A percentile compares a stretch with the other conserved stretches of the same genome.
Conservation (phyloP, 2,113 vertebrate genomes). For the Nymphicus hollandicus region DNA sequence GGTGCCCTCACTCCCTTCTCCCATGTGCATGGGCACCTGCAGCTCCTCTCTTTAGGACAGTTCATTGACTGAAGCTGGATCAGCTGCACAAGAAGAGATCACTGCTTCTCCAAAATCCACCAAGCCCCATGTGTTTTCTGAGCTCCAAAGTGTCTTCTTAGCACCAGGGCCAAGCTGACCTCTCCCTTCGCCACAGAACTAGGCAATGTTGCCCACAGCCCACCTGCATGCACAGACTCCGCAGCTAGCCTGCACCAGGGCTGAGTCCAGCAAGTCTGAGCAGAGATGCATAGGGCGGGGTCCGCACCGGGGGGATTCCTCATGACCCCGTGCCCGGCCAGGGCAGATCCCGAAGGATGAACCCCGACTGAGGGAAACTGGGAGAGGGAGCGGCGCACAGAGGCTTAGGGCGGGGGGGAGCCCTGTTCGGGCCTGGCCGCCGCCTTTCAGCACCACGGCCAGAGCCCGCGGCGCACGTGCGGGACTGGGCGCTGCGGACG, state of each 20-base stretch:
- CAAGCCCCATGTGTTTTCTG: fast-evolving
- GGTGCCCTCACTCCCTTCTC: neutral
- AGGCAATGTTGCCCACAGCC: neutral
- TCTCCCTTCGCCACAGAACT: fast-evolving
- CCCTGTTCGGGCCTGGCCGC: too few species aligned
- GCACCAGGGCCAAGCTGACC: neutral
- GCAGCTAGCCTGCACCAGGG: fast-evolving
- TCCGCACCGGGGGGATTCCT: neutral
- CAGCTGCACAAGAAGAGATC: neutral
- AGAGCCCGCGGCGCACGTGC: neutral
- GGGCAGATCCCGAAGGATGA: neutral
- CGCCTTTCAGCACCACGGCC: constrained; percentile 42
- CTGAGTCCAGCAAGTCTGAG: fast-evolving
- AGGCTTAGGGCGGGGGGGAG: neutral
- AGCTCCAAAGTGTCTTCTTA: neutral
- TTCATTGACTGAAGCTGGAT: neutral
- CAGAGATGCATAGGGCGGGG: fast-evolving
- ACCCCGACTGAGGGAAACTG: neutral
- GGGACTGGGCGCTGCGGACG: neutral
- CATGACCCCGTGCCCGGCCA: fast-evolving
- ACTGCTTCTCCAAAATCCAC: neutral
- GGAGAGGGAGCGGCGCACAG: neutral
- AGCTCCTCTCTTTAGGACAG: neutral
- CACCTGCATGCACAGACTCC: fast-evolving
- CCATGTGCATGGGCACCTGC: neutral